A percentile compares a stretch with the other conserved stretches of the same genome.
phyloP scores from a whole-genome alignment of 1,140 invertebrate species.

The Drosophila ironensis region DNA sequence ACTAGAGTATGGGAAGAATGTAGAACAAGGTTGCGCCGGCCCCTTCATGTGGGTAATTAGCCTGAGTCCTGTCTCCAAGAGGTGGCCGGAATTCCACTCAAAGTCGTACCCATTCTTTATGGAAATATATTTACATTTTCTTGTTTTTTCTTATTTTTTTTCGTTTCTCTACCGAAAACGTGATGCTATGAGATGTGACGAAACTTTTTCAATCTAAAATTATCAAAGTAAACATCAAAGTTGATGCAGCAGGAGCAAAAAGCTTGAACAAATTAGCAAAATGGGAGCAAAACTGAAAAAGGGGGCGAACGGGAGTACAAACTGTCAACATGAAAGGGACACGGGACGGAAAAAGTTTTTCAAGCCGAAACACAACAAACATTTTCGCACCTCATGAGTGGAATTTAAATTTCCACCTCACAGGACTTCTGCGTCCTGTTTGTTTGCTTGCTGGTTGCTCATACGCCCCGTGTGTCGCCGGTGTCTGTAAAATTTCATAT shows the following conservation, averaged over 20 bases:
- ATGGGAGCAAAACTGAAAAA: slow-evolving; percentile 18
- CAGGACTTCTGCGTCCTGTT: neutral
- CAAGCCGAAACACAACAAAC: slow-evolving; percentile 39
- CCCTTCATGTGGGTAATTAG: slow-evolving; percentile 31
- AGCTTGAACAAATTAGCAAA: slow-evolving; percentile 64
- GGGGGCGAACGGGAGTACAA: slow-evolving; percentile 16
- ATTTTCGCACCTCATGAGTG: slow-evolving; percentile 70
- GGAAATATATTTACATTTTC: slow-evolving; percentile 18
- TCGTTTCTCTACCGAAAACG: no score
- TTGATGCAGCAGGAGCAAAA: slow-evolving; percentile 34
- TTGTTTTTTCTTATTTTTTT: neutral
- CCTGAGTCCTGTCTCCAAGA: slow-evolving; percentile 14
- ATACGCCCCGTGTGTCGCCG: slow-evolving; percentile 40
- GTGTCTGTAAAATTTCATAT: slow-evolving; percentile 68
- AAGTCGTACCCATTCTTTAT: slow-evolving; percentile 4
- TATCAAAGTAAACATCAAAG: slow-evolving; percentile 77
- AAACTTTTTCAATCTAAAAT: slow-evolving; percentile 78
- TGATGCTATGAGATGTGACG: slow-evolving; percentile 6
- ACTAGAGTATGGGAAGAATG: no score
- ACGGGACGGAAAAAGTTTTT: slow-evolving; percentile 39
- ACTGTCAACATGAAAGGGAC: slow-evolving; percentile 40
- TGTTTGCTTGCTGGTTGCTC: slow-evolving; percentile 30
- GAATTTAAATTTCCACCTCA: slow-evolving; percentile 67
- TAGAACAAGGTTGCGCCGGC: slow-evolving; percentile 53
- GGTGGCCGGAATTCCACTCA: neutral